phyloP scores from a whole-genome alignment of 1,140 invertebrate species.

The Brachionus rubens region DNA sequence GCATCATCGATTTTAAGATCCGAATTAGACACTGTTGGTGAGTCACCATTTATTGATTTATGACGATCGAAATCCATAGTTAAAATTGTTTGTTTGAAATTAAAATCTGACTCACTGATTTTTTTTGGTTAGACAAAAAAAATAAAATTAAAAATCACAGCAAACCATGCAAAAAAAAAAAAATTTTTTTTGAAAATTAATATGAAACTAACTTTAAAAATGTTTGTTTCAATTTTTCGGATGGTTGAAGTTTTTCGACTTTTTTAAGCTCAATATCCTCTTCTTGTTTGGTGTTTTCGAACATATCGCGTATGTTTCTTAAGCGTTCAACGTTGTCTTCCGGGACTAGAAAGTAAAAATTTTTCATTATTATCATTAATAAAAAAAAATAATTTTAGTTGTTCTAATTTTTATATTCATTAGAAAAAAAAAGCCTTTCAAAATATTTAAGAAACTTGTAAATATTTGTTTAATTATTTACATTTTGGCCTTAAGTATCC shows the following conservation, averaged over 20 bases:
- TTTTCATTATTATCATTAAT: too few relatives aligned
- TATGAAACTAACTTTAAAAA: slow-evolving; percentile 15
- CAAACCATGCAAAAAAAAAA: slow-evolving; percentile 18
- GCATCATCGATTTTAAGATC: neutral
- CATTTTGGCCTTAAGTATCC: too few relatives aligned
- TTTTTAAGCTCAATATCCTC: slow-evolving; percentile 37
- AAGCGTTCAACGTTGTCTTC: slow-evolving; percentile 45
- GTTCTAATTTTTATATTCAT: too few relatives aligned
- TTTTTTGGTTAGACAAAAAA: neutral
- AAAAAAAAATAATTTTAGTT: too few relatives aligned
- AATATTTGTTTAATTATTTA: too few relatives aligned
- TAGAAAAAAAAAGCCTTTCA: too few relatives aligned
- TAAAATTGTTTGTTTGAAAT: neutral
- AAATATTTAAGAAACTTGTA: too few relatives aligned
- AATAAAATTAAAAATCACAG: neutral
- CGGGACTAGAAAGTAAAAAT: slow-evolving; percentile 3
- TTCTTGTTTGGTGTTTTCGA: neutral
- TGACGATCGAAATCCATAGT: neutral
- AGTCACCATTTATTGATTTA: slow-evolving; percentile 11
- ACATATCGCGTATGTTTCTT: slow-evolving; percentile 42
- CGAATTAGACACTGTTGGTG: neutral
- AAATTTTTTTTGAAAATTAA: neutral
- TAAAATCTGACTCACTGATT: neutral
- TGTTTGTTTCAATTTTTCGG: slow-evolving; percentile 37
- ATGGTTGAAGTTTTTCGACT: slow-evolving; percentile 45